Conservation (phyloP, 2,797 vertebrate genomes). For the Alfaro cultratus region DNA sequence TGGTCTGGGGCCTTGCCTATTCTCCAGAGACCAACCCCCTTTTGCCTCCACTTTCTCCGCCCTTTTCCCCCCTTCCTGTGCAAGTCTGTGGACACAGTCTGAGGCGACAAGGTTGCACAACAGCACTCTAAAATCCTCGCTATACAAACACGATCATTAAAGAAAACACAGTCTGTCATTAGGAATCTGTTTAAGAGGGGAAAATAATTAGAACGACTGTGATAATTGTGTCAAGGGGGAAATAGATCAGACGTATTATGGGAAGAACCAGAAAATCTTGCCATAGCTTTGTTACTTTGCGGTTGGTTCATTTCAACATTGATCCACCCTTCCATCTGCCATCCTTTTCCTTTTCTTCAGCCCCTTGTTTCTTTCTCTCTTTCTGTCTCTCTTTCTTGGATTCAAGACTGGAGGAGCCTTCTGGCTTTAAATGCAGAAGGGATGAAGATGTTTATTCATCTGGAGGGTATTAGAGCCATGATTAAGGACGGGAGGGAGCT, state of each 20-base stretch:
- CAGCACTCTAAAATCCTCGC: slow-evolving; percentile 62
- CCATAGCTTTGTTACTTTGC: slow-evolving; percentile 79
- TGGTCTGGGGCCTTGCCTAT: slow-evolving; percentile 82
- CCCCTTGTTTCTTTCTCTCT: slow-evolving; percentile 61
- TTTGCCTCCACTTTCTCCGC: slow-evolving; percentile 46
- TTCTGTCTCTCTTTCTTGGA: slow-evolving; percentile 67
- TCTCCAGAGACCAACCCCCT: slow-evolving; percentile 67
- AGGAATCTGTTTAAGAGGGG: slow-evolving; percentile 66
- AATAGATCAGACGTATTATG: slow-evolving; percentile 76
- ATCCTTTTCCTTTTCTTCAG: slow-evolving; percentile 63
- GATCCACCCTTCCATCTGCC: slow-evolving; percentile 79
- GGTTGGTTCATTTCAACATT: slow-evolving; percentile 75
- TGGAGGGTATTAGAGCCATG: slow-evolving; percentile 95
- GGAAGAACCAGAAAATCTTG: slow-evolving; percentile 71
- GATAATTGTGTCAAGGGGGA: slow-evolving; percentile 81
- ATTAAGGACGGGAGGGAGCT: slow-evolving; percentile 87
- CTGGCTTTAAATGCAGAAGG: slow-evolving; percentile 86
- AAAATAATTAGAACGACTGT: slow-evolving; percentile 77
- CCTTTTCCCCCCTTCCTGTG: slow-evolving; percentile 73
- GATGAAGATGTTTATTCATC: slow-evolving; percentile 96
- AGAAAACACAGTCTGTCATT: slow-evolving; percentile 68
- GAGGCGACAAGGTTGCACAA: slow-evolving; percentile 76
- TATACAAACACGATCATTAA: slow-evolving; percentile 59
- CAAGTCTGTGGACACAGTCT: slow-evolving; percentile 76
- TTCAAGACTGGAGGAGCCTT: slow-evolving; percentile 82